Evolutionary conservation across 2,113 vertebrate species (phyloP), one percentile per base, ranked within the genome.

Genomic region (Dicentrarchus labrax): DNA sequence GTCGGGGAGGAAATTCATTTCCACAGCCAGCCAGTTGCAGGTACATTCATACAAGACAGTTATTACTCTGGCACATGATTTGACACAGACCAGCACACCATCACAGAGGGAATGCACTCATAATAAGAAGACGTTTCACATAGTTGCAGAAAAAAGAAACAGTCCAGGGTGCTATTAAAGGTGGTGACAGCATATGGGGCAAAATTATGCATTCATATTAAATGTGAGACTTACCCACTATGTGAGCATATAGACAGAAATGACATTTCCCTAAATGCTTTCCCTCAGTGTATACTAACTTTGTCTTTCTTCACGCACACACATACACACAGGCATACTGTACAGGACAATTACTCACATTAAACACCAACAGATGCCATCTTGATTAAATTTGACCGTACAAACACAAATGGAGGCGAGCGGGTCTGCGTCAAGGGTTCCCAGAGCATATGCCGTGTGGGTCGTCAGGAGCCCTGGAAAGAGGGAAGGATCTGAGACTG

Each of bases 331-430:
- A 86, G 50, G 67, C 85, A 73, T 48, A 84, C 80, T 74, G 80
- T 93, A 92, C 84, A 90, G 89, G 91, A 94, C 94, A 94, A 95
- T 95, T 94, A 95, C 93, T 95, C 94, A 93, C 92, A 94, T 95
- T 95, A 95, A 94, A 95, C 89, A 90, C 90, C 90, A 94, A 91
- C 95, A 96, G 94, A 95, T 94, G 94, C 94, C 93, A 92, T 92
- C 90, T 94, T 95, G 93, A 96, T 95, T 95, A 93, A 95, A 95
- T 95, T 93, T 95, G 95, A 95, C 94, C 94, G 90, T 92, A 94
- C 92, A 93, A 93, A 95, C 94, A 94, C 93, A 94, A 95, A 95
- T 91, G 92, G 91, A 95, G 93, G 81, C 87, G 76, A 94, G 93
- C 80, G 73, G 90, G 88, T 86, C 88, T 89, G 87, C 91, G 89